Evolutionary conservation across 2,888 invertebrate genomes (phyloP).

Genomic region (Eupithecia centaureata): DNA sequence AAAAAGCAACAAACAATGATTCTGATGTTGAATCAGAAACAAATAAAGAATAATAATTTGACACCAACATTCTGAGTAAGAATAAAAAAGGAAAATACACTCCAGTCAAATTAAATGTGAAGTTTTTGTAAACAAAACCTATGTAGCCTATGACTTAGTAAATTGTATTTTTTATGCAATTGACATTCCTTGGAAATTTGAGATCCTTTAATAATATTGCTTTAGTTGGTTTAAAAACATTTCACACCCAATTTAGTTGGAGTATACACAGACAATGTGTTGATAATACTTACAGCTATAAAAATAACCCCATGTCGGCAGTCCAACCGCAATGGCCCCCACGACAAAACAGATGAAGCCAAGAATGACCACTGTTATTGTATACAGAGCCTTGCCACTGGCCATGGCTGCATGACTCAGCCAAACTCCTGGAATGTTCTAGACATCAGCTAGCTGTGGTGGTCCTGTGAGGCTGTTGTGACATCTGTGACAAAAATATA

Average conservation of each 20-base stretch:
- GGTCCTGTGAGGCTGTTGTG: conserved; percentile 44
- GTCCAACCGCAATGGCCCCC: conserved; percentile 91
- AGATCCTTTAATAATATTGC: too few species aligned
- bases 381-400: conserved; percentile 87
- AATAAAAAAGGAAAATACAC: not conserved
- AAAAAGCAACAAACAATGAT: not conserved
- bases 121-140: too few species aligned
- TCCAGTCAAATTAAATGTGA: too few species aligned
- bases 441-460: conserved; percentile 63
- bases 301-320: conserved; percentile 95
- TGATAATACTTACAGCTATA: conserved; percentile 84
- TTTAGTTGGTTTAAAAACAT: too few species aligned
- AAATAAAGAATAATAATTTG: not conserved
- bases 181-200: too few species aligned
- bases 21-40: not conserved
- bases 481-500: conserved; percentile 58
- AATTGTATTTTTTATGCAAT: too few species aligned
- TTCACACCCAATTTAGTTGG: not conserved
- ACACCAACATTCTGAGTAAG: not conserved
- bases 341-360: conserved; percentile 92
- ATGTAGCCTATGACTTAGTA: too few species aligned
- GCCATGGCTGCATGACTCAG: conserved; percentile 85
- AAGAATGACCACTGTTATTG: conserved; percentile 87
- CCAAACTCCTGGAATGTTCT: conserved; percentile 61
- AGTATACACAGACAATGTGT: too few species aligned